phyloP scores from a whole-genome alignment of 2,113 vertebrate species.

The Crotophaga sulcirostris region DNA sequence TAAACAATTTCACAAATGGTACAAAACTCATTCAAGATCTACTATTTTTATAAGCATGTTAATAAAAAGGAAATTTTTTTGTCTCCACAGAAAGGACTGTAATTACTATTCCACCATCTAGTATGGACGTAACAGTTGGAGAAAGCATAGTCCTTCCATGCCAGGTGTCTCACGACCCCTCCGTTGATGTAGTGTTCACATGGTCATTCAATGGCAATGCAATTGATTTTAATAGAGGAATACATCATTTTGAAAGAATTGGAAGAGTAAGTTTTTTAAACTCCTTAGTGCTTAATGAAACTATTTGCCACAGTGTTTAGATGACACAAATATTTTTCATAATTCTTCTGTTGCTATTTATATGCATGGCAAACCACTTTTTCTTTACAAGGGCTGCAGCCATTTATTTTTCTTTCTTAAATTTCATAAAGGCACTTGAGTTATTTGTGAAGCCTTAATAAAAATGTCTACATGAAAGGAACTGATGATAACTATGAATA shows the following conservation, averaged over 20 bases:
- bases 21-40: neutral
- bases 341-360: neutral
- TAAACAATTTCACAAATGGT: neutral
- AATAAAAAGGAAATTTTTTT: neutral
- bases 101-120: constrained; percentile 80
- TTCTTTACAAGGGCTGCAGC: constrained; percentile 13
- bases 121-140: constrained; percentile 85
- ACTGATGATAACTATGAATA: constrained; percentile 46
- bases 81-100: constrained; percentile 81
- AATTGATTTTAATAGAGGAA: constrained; percentile 81
- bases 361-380: constrained; percentile 8
- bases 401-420: constrained; percentile 55
- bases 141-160: constrained; percentile 90
- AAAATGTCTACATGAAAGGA: constrained; percentile 52
- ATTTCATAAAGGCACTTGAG: constrained; percentile 32
- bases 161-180: constrained; percentile 85
- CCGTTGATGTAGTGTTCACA: constrained; percentile 77
- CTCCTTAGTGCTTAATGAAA: neutral
- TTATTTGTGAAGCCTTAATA: constrained; percentile 59
- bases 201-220: constrained; percentile 87
- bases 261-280: constrained; percentile 81
- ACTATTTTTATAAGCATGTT: neutral
- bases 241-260: constrained; percentile 85
- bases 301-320: neutral
- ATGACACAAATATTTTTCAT: neutral